A percentile compares a stretch with the other conserved stretches of the same genome.
phyloP scores from a whole-genome alignment of 2,888 invertebrate species.

The Cylindroiulus punctatus region DNA sequence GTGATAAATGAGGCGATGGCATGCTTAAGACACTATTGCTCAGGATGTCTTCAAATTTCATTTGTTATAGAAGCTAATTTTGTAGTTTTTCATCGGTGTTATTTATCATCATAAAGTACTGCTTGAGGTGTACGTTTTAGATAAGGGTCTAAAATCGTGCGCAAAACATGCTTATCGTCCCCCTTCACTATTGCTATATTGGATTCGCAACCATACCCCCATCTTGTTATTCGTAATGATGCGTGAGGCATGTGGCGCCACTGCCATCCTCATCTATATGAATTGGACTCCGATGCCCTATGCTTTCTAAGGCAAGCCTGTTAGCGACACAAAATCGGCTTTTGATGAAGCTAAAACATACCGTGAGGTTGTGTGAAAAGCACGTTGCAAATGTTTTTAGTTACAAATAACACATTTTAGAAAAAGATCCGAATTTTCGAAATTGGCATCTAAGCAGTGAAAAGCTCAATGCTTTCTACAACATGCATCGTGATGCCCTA shows the following conservation, averaged over 20 bases:
- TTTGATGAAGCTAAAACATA: too few relatives aligned
- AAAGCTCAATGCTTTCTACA: too few relatives aligned
- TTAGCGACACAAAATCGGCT: neutral
- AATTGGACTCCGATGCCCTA: neutral
- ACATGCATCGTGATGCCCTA: too few relatives aligned
- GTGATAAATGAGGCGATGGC: slow-evolving; percentile 26
- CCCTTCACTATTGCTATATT: neutral
- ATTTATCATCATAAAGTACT: slow-evolving; percentile 9
- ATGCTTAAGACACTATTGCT: neutral
- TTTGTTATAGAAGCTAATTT: slow-evolving; percentile 40
- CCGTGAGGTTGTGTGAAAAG: too few relatives aligned
- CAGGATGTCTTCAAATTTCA: slow-evolving; percentile 43
- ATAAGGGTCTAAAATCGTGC: neutral
- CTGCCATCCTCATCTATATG: neutral
- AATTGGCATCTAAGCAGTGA: too few relatives aligned
- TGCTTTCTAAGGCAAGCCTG: neutral
- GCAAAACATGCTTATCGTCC: neutral
- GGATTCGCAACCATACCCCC: neutral
- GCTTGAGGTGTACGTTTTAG: neutral
- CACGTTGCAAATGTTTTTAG: too few relatives aligned
- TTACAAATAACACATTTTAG: too few relatives aligned
- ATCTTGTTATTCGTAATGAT: neutral
- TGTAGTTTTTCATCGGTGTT: slow-evolving; percentile 4
- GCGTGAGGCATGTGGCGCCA: neutral
- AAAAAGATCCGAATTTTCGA: too few relatives aligned